Evolutionary conservation across 2,113 vertebrate species (phyloP).

Genomic region (Pterocles burchelli): DNA sequence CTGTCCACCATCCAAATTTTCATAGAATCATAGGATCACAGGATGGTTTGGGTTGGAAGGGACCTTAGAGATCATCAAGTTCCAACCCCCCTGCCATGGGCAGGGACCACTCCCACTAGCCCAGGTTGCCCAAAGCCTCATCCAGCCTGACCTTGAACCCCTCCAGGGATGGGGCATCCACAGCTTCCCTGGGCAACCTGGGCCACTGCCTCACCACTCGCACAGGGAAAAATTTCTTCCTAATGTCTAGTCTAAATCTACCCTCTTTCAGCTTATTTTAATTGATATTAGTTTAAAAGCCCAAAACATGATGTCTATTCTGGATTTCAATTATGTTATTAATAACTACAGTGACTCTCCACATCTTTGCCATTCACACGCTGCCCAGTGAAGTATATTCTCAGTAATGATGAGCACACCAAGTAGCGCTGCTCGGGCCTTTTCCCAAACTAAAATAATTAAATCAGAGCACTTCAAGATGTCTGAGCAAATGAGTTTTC

Average conservation of each 20-base stretch:
- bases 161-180: too few relatives aligned
- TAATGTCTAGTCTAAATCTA: too few relatives aligned
- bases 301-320: neutral
- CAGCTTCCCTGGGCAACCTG: too few relatives aligned
- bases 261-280: neutral
- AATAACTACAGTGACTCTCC: neutral
- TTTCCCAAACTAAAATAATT: neutral
- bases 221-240: too few relatives aligned
- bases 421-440: neutral
- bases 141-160: too few relatives aligned
- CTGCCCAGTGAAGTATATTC: neutral
- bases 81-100: too few relatives aligned
- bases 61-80: too few relatives aligned
- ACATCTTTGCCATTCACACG: neutral
- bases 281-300: neutral
- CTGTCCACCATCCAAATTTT: neutral
- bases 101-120: too few relatives aligned
- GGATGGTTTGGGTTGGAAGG: too few relatives aligned
- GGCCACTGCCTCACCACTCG: too few relatives aligned
- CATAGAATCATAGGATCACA: too few relatives aligned
- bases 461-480: slow-evolving; percentile 4
- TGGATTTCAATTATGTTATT: neutral
- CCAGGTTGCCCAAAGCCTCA: too few relatives aligned
- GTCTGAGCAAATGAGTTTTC: slow-evolving; percentile 8
- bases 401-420: neutral